Evolutionary conservation across 2,888 invertebrate genomes (phyloP).

Genomic region (Limnephilus marmoratus): DNA sequence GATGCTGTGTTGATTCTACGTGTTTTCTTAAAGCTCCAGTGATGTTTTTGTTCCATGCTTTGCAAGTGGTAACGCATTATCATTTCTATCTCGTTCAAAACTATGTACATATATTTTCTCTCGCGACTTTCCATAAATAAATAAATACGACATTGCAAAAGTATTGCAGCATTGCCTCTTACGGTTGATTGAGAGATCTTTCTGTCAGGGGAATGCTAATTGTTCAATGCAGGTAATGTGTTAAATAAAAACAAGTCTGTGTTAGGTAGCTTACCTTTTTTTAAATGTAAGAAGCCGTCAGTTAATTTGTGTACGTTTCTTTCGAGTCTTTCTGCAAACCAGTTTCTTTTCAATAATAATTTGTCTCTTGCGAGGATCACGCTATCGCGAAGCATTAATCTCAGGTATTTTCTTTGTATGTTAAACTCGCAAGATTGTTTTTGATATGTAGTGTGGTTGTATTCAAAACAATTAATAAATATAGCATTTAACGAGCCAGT

Average conservation of each 20-base stretch:
- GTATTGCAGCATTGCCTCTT: background rate
- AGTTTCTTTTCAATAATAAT: conserved; percentile 12
- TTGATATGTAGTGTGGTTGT: background rate
- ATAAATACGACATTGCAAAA: background rate
- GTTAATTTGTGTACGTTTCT: background rate
- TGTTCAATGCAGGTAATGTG: background rate
- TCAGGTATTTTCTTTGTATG: conserved; percentile 14
- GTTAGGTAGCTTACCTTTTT: background rate
- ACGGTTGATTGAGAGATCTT: background rate
- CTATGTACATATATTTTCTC: background rate
- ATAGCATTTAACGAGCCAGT: background rate
- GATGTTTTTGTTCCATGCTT: background rate
- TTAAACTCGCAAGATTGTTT: conserved; percentile 6
- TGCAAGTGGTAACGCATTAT: background rate
- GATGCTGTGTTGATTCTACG: background rate
- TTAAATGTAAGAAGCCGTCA: background rate
- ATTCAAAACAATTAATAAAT: conserved; percentile 20
- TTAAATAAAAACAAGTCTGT: background rate
- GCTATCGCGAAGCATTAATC: conserved; percentile 1
- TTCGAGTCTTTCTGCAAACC: background rate
- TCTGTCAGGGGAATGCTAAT: background rate
- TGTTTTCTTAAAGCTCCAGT: background rate
- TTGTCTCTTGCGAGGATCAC: background rate
- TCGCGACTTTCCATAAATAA: background rate
- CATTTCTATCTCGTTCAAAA: background rate